These are phyloP conservation scores for Chrysochloris asiatica DNA, from an alignment of 2,113 vertebrate species.

Conservation along the genomic window DNA sequence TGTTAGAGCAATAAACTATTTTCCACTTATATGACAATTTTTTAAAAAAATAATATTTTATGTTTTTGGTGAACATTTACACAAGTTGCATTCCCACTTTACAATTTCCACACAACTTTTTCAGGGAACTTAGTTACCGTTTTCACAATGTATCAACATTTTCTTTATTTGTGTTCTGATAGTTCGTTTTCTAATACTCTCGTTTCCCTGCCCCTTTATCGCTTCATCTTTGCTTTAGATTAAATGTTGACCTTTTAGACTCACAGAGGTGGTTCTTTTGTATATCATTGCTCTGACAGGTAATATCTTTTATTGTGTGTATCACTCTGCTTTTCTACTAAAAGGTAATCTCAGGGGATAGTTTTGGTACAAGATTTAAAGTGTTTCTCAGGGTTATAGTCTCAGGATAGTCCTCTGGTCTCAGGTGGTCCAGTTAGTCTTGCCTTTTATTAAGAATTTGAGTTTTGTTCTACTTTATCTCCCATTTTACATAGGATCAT, in stretches of 20 bases:
- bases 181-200: not conserved
- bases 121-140: not conserved
- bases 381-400: not conserved
- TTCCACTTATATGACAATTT: not conserved
- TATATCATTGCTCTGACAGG: not conserved
- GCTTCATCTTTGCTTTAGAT: too few species aligned
- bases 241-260: too few species aligned
- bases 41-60: not conserved
- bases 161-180: not conserved
- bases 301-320: not conserved
- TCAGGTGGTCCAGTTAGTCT: not conserved
- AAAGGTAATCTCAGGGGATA: not conserved
- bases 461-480: not conserved
- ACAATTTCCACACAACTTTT: not conserved
- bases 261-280: too few species aligned
- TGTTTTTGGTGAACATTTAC: not conserved
- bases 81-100: not conserved
- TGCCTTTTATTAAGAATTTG: not conserved
- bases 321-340: not conserved
- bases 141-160: not conserved
- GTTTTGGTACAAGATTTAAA: not conserved
- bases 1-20: not conserved
- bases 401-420: not conserved
- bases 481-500: not conserved
- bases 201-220: too few species aligned